Conservation (phyloP, 2,113 vertebrate genomes). For the Rostratula benghalensis region DNA sequence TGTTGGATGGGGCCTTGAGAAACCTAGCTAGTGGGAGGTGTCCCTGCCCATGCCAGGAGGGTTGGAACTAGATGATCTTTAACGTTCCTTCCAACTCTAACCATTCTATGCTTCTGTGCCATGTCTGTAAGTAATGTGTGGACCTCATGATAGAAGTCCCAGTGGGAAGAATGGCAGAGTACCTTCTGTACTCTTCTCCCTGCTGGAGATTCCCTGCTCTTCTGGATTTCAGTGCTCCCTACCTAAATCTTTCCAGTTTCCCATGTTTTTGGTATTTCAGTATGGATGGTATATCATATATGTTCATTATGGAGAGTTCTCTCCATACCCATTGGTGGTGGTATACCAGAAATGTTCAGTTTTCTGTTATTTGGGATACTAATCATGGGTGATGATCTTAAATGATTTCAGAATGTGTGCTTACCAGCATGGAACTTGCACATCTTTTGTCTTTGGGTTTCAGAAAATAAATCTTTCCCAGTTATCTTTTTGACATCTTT, state of each 20-base stretch:
- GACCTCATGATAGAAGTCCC: neutral
- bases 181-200: neutral
- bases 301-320: neutral
- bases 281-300: neutral
- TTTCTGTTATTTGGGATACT: neutral
- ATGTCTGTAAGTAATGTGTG: neutral
- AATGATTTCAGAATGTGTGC: neutral
- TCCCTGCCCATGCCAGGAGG: neutral
- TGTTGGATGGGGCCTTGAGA: neutral
- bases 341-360: neutral
- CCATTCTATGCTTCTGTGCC: neutral
- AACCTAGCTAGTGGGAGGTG: neutral
- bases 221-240: neutral
- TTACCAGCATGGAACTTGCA: neutral
- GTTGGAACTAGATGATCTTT: neutral
- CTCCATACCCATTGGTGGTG: neutral
- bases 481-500: neutral
- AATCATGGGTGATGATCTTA: neutral
- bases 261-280: neutral
- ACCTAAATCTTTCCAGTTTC: neutral
- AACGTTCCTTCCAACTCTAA: neutral
- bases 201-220: neutral
- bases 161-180: neutral
- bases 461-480: neutral
- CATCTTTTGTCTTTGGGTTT: neutral